Evolutionary conservation across 2,888 invertebrate species (phyloP).

Genomic region (Hylaea fasciaria): DNA sequence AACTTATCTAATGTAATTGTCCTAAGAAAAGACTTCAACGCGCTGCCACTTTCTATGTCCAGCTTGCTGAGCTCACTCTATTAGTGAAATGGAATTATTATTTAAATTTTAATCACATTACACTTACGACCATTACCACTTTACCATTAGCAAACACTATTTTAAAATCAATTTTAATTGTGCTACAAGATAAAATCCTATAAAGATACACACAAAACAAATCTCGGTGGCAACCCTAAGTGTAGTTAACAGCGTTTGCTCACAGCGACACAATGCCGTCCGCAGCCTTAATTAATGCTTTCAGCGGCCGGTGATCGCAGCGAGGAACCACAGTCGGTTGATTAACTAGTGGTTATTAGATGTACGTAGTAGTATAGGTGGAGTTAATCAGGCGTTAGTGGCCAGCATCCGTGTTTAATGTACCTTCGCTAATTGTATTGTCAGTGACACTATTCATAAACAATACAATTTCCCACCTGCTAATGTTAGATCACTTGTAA

Average conservation of each 20-base stretch:
- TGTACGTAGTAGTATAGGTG: neutral
- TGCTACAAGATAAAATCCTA: no score
- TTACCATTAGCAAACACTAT: no score
- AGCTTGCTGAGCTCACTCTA: no score
- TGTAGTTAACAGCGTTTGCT: conserved; percentile 74
- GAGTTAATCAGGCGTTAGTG: conserved; percentile 10
- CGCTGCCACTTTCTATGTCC: conserved; percentile 10
- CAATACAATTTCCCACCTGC: no score
- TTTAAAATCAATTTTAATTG: no score
- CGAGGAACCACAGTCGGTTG: conserved; percentile 26
- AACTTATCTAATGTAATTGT: neutral
- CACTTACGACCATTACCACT: no score
- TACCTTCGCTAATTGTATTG: neutral
- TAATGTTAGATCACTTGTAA: no score
- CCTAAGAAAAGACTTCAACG: conserved; percentile 32
- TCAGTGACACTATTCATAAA: neutral
- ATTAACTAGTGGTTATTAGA: conserved; percentile 37
- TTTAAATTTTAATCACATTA: no score
- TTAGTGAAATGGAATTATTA: no score
- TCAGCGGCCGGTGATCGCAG: conserved; percentile 51
- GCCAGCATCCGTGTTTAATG: neutral
- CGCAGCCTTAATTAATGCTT: conserved; percentile 71
- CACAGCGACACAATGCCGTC: conserved; percentile 68
- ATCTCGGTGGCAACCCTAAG: conserved; percentile 57
- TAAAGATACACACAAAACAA: no score